Evolutionary conservation across 2,113 vertebrate genomes (phyloP).

Genomic region (Myiagra hebetior): DNA sequence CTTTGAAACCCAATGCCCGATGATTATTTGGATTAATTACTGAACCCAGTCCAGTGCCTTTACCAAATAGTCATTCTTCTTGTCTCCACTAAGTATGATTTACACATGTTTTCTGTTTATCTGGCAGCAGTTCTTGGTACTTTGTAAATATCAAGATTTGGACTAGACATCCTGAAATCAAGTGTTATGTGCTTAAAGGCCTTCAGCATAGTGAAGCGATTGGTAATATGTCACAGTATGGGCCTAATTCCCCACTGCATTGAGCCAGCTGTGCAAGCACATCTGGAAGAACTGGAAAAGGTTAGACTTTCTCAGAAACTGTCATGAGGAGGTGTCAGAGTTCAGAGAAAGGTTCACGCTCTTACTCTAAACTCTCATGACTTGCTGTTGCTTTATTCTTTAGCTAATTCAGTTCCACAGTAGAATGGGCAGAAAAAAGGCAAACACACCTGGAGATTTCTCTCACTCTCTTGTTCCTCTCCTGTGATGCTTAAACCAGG

Average conservation of each 20-base stretch:
- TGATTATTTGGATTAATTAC: background rate
- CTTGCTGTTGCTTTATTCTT: background rate
- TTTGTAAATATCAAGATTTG: background rate
- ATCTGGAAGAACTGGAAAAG: background rate
- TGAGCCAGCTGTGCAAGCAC: background rate
- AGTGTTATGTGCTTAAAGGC: background rate
- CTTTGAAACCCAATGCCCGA: background rate
- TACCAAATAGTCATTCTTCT: background rate
- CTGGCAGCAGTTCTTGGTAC: background rate
- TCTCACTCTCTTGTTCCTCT: background rate
- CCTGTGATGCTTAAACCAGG: background rate
- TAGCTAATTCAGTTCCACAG: background rate
- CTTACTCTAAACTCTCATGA: background rate
- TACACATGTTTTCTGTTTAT: background rate
- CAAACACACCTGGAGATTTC: background rate
- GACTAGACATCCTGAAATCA: background rate
- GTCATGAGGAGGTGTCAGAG: background rate
- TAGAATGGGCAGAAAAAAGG: background rate
- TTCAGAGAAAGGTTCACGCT: background rate
- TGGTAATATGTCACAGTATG: background rate
- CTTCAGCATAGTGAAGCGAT: background rate
- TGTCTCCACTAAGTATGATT: background rate
- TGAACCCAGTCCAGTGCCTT: background rate
- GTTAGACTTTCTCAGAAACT: background rate
- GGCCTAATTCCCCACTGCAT: background rate